Evolutionary conservation across 1,140 invertebrate genomes (phyloP).

Genomic region (Himalopsyche phryganea): DNA sequence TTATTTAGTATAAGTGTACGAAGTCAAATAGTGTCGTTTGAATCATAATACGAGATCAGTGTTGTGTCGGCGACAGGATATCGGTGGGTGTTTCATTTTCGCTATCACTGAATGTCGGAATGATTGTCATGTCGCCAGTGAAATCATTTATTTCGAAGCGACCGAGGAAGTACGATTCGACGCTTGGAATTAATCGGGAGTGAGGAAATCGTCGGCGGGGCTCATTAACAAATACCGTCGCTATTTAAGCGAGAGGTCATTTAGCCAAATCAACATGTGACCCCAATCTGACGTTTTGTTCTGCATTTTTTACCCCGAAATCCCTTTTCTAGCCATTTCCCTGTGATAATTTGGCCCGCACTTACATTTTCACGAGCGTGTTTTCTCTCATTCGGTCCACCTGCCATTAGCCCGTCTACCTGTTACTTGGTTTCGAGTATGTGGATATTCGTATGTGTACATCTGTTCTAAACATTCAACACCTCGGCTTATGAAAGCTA

Average conservation of each 20-base stretch:
- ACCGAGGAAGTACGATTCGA: background rate
- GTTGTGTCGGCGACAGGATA: constrained; percentile 26
- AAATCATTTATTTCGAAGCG: constrained; percentile 5
- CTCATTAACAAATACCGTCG: constrained; percentile 4
- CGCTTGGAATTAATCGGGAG: constrained; percentile 3
- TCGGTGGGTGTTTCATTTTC: constrained; percentile 25
- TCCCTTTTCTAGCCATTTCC: background rate
- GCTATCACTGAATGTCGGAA: constrained; percentile 20
- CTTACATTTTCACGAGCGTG: no score
- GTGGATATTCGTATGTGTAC: constrained; percentile 11
- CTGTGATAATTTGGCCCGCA: background rate
- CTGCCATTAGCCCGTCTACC: constrained; percentile 13
- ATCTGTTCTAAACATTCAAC: constrained; percentile 14
- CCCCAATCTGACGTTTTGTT: constrained; percentile 57
- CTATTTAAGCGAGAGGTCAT: constrained; percentile 21
- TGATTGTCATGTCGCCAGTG: constrained; percentile 15
- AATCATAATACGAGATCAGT: constrained; percentile 10
- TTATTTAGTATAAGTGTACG: background rate
- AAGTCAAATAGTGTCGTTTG: background rate
- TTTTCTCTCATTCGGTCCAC: constrained; percentile 5
- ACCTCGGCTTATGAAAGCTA: constrained; percentile 13
- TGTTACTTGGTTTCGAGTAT: constrained; percentile 24
- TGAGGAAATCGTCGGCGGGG: background rate
- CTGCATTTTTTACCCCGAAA: constrained; percentile 33
- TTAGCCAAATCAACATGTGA: constrained; percentile 57